A percentile compares a stretch with the other conserved stretches of the same genome.
These are phyloP conservation scores for Papilio xuthus DNA, from an alignment of 1,140 invertebrate species.

Conservation along the genomic window DNA sequence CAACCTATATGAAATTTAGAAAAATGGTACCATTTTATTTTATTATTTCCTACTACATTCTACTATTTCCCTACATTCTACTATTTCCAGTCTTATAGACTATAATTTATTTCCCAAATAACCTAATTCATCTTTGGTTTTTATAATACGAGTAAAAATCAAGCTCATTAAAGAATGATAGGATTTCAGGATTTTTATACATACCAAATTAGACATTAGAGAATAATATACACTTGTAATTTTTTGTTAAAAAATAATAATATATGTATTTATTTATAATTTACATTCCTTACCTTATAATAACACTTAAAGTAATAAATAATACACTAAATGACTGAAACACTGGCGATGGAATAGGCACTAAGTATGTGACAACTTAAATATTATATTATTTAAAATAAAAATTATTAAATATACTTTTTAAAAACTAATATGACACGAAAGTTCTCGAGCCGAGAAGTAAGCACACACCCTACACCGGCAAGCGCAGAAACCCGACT, in stretches of 20 bases:
- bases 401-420: conserved; percentile 55
- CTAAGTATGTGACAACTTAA: conserved; percentile 29
- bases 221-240: background rate
- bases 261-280: no score
- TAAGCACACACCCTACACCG: conserved; percentile 67
- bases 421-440: conserved; percentile 66
- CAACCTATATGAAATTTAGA: no score
- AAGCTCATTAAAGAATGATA: no score
- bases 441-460: conserved; percentile 66
- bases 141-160: no score
- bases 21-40: no score
- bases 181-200: no score
- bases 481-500: conserved; percentile 80
- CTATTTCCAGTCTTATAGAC: no score
- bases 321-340: conserved; percentile 49
- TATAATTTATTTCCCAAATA: no score
- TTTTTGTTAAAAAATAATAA: conserved; percentile 21
- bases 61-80: no score
- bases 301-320: conserved; percentile 61
- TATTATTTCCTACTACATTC: no score
- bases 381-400: conserved; percentile 40
- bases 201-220: background rate
- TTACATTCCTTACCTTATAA: conserved; percentile 58
- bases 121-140: no score
- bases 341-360: conserved; percentile 53